Percentiles rank a stretch among this genome's conserved stretches.
These are phyloP conservation scores for Bombus terrestris DNA, from an alignment of 1,140 invertebrate species.

Conservation along the genomic window DNA sequence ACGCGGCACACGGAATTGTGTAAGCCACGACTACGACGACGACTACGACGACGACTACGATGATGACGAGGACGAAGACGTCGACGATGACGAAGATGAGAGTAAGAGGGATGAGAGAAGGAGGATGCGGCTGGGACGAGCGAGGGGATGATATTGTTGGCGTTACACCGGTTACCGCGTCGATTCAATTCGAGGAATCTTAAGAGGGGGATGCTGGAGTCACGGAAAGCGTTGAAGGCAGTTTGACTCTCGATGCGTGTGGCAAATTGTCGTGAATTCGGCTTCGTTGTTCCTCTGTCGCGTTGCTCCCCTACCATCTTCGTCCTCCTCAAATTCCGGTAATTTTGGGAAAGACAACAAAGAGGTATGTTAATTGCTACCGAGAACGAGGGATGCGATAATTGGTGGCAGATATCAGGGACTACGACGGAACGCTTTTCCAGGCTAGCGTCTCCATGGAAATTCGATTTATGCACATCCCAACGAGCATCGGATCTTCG, in stretches of 20 bases:
- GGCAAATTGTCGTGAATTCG: slow-evolving; percentile 65
- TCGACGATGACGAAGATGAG: slow-evolving; percentile 57
- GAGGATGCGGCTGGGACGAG: slow-evolving; percentile 20
- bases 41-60: slow-evolving; percentile 47
- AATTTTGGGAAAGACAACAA: slow-evolving; percentile 51
- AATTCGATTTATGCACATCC: slow-evolving; percentile 35
- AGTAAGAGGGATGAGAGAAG: not conserved
- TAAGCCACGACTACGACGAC: slow-evolving; percentile 64
- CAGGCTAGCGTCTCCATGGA: slow-evolving; percentile 12
- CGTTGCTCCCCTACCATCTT: not conserved
- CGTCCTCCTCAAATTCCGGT: slow-evolving; percentile 5
- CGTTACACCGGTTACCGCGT: slow-evolving; percentile 59
- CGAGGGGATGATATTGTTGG: slow-evolving; percentile 54
- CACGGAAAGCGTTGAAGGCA: slow-evolving; percentile 35
- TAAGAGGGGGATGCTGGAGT: slow-evolving; percentile 29
- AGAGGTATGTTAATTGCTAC: slow-evolving; percentile 52
- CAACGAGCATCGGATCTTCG: not conserved
- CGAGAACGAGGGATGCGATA: slow-evolving; percentile 38
- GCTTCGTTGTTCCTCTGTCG: slow-evolving; percentile 6
- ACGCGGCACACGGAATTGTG: slow-evolving; percentile 70
- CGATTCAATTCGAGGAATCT: slow-evolving; percentile 57
- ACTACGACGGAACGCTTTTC: slow-evolving; percentile 23
- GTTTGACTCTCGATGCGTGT: slow-evolving; percentile 58
- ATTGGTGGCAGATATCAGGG: slow-evolving; percentile 30
- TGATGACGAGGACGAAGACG: slow-evolving; percentile 29